Percentiles rank a stretch among this genome's conserved stretches.
These are phyloP conservation scores for Benitochromis conjunctus DNA, from an alignment of 2,113 vertebrate genomes.

Conservation along the genomic window DNA sequence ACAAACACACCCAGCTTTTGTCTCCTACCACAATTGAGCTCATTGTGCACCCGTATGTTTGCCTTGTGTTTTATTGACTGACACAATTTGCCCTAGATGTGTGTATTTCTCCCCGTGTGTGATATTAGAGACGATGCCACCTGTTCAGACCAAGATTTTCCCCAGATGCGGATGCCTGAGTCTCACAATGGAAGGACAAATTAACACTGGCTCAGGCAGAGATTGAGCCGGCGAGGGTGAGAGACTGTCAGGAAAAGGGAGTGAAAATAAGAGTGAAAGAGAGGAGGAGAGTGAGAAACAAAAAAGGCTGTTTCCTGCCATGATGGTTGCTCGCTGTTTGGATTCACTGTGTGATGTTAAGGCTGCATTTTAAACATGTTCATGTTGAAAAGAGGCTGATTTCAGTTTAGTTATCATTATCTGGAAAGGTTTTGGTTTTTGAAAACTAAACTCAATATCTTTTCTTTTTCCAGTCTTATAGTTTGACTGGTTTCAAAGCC, in stretches of 20 bases:
- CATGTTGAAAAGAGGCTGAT: neutral
- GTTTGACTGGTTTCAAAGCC: neutral
- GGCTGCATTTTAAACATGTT: neutral
- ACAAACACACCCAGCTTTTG: neutral
- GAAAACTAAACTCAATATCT: neutral
- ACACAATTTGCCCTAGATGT: neutral
- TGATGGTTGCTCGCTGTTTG: neutral
- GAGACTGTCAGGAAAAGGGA: neutral
- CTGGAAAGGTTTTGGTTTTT: neutral
- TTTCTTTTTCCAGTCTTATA: neutral
- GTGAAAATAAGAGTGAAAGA: neutral
- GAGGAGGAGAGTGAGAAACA: neutral
- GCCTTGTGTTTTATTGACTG: neutral
- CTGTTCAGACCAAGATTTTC: conserved; percentile 21
- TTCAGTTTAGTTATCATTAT: neutral
- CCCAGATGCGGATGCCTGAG: conserved; percentile 1
- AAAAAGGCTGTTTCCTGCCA: neutral
- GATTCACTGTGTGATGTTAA: neutral
- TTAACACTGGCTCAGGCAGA: neutral
- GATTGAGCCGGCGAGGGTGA: neutral
- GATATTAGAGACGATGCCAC: neutral
- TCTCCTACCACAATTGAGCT: neutral
- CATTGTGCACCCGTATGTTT: neutral
- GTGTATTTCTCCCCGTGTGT: neutral
- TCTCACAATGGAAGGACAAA: conserved; percentile 21